Conservation (phyloP, 2,797 vertebrate species). For the Antrozous pallidus region DNA sequence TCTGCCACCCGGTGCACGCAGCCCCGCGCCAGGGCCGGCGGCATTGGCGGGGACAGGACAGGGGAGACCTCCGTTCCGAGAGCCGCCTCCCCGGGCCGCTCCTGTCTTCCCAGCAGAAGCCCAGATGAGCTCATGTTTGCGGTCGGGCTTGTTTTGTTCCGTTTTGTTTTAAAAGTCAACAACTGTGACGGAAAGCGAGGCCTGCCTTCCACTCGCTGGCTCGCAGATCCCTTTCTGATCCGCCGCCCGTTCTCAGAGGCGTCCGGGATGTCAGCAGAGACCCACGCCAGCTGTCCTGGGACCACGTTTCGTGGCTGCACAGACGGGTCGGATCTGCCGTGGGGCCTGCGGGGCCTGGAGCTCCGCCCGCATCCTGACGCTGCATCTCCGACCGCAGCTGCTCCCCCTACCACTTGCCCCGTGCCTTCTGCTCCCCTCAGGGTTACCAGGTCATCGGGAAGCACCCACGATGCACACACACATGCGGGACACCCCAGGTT, state of each 20-base stretch:
- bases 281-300: neutral
- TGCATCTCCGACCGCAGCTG: neutral
- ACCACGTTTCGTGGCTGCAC: rapidly evolving
- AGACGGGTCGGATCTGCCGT: rapidly evolving
- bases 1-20: rapidly evolving
- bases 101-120: neutral
- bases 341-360: neutral
- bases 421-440: rapidly evolving
- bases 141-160: neutral
- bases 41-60: rapidly evolving
- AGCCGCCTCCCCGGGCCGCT: rapidly evolving
- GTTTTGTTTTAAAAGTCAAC: neutral
- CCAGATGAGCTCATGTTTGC: neutral
- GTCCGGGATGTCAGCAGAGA: rapidly evolving
- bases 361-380: rapidly evolving
- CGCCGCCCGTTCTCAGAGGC: neutral
- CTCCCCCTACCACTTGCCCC: rapidly evolving
- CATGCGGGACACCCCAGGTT: rapidly evolving
- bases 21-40: rapidly evolving
- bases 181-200: neutral
- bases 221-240: neutral
- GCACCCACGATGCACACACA: rapidly evolving
- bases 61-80: rapidly evolving
- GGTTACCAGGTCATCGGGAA: rapidly evolving
- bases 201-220: neutral